Evolutionary conservation across 1,140 invertebrate genomes (phyloP), one percentile per base, ranked within the genome.

Genomic region (Dendroctonus valens): DNA sequence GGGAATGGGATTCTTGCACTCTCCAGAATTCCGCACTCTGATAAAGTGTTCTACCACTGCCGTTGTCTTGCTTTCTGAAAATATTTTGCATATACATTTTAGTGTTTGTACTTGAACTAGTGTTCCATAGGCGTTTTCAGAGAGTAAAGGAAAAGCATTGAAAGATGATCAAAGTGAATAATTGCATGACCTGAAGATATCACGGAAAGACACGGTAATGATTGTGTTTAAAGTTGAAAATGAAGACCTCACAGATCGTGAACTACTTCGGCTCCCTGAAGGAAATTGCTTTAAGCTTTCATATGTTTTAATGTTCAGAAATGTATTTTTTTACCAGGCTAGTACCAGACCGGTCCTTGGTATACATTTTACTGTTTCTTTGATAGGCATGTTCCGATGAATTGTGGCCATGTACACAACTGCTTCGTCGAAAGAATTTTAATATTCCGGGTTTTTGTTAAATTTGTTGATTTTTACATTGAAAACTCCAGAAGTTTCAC

Each of bases 1-100:
- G 38, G 83, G 81, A 40, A 83, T 78, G 11, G 90, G 90, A 68
- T 80, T 78, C 48, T 81, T 81, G 72, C 90, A 92, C 42, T 75
- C 78, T 7, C 83, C 85, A 73, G 89, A 84, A 41, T 73, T 79
- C 1, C 79, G 75, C 38, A 90, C 84, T 54, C 81, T 81, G 12
- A 81, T 73, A 41, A 80, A 81, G 73, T 91, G 85, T 42, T 83
- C 81, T 12, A 82, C 77, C 9, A 85, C 87, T 9, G 71, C 66
- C n/a, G 53, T 69, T 11, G 67, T 68, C 44, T 68, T 62, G 37
- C 38, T 68, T 65, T 69, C 72, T 74, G 67, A 44, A 73, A 74
- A 60, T 15, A 50, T 5, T 52, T 26, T 9, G 8, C n/a, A 52
- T n/a, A 52, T 51, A 52, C 6, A 52, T n/a, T 52, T 1, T 26